Base-by-base conservation (phyloP, 2,113 vertebrate genomes). In the Amia ocellicauda region DNA sequence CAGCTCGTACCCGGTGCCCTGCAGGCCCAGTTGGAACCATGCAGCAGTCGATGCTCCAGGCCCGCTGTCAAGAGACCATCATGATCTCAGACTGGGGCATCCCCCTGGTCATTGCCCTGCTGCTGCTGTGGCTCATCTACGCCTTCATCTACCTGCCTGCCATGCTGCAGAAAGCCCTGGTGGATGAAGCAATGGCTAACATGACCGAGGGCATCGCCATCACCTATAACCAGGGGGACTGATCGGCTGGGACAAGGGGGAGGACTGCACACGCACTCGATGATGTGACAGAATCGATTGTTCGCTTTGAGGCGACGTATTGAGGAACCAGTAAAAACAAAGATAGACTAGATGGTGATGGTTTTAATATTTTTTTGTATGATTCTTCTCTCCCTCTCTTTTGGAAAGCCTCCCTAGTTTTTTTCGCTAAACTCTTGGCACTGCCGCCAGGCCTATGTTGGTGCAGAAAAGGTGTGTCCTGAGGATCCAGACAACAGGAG, bases 81-180 rank as follows among this genome's bases (percentile, higher is more conserved):
- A 76, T 89, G 74, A 82, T 84, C 0, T 78, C 85, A 0, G 80
- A 88, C 72, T 90, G 90, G 86, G 85, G 87, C 13, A 0, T 91
- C 36, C 82, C 80, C 9, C 74, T 91, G 59, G 68, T 83, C 42
- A 71, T 89, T 58, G 88, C 87, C 11, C 78, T 90, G 60, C 68
- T 91, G 17, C 27, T 89, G 27, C 79, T 91, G 70, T 83, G 74
- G 0, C 72, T 91, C 19, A 42, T 89, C 60, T 90, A 89, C 2
- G 66, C 77, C 42, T 90, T 89, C 73, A 78, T 91, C 36, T 90
- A 91, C 70, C 78, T 91, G 58, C 89, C 88, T 0, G 80, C 88
- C 2, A 57, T 57, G 0, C 72, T 84, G 55, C 85, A 86, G 59
- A 74, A 64, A 26, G 78, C 79, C 13, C 52, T 86, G 49, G 70